These are phyloP conservation scores for Theonella swinhoei DNA, from an alignment of 37 sponge, comb jelly and placozoan genomes.

Conservation along the genomic window DNA sequence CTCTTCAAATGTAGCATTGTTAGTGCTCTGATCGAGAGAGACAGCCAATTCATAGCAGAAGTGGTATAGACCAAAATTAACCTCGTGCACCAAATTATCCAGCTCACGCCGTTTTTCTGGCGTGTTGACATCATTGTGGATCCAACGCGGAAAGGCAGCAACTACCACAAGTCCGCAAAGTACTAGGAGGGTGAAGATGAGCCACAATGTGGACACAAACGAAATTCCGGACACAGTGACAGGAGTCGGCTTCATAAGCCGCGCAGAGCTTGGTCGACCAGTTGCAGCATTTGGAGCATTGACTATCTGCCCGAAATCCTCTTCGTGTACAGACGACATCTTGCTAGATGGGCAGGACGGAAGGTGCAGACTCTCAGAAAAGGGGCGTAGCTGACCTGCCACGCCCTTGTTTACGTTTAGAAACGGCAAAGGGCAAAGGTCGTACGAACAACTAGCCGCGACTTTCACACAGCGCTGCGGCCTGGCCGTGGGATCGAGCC, in stretches of 20 bases:
- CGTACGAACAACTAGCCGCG: too few relatives aligned
- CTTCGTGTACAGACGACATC: neutral
- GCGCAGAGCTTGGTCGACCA: neutral
- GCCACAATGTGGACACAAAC: conserved; percentile 59
- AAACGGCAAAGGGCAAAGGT: too few relatives aligned
- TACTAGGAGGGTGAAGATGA: conserved; percentile 40
- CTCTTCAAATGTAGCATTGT: neutral
- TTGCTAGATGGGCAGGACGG: too few relatives aligned
- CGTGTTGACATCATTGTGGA: conserved; percentile 10
- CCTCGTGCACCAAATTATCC: conserved; percentile 1
- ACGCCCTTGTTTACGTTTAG: neutral
- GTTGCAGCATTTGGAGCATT: neutral
- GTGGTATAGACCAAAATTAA: conserved; percentile 48
- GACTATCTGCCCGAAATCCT: neutral
- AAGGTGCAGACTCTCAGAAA: too few relatives aligned
- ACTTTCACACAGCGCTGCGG: too few relatives aligned
- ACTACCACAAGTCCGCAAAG: conserved; percentile 52
- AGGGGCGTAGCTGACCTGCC: neutral
- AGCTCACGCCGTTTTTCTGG: neutral
- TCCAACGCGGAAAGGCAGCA: conserved; percentile 59
- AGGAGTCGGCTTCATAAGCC: conserved; percentile 50
- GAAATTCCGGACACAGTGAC: conserved; percentile 71
- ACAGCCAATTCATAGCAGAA: conserved; percentile 18
- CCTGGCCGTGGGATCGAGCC: too few relatives aligned
- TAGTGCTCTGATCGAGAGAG: neutral